Evolutionary conservation across 2,888 invertebrate species (phyloP), one percentile per base, ranked within the genome.

Genomic region (Conchocele bisecta): DNA sequence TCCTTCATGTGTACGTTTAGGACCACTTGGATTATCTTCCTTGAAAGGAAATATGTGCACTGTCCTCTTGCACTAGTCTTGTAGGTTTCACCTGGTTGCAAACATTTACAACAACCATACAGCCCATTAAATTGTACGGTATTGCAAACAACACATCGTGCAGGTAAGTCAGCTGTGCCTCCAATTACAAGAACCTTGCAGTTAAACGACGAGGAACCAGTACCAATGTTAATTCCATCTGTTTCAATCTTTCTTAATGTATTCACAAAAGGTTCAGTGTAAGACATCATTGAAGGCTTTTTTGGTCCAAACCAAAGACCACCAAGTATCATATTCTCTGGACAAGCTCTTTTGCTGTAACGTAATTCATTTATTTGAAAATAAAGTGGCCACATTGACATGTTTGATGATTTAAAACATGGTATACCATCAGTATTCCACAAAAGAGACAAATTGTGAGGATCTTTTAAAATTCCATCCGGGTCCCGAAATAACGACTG

Each of bases 91-190:
- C 76, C 73, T 41, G 57, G 53, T 13, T 76, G 51, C 22, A 61
- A 7, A 39, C 74, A 79, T 37, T 59, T 67, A 29, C 33, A 17
- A 48, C 75, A 79, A 44, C 73, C 60, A 58, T 51, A 66, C 33
- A 29, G 11, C 3, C 79, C 74, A 71, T 76, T 76, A 37, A 74
- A 79, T 29, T 79, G 79, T 11, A 39, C 63, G 11, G 31, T 44
- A 29, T 79, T 76, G 35, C 59, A 29, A 9, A 71, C 46, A 17
- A 76, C 6, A 46, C 75, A 65, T 44, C 46, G 63, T n/a, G 79
- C 79, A 24, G 79, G 75, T 20, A 79, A 51, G 37, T 79, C 75
- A 17, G 79, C 79, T 41, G 79, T 71, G 20, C 65, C 73, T 54
- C 74, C 59, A 6, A 76, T 42, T 13, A 78, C 11, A 51, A 56